Evolutionary conservation across 2,888 invertebrate genomes (phyloP).

Genomic region (Corythucha ciliata): DNA sequence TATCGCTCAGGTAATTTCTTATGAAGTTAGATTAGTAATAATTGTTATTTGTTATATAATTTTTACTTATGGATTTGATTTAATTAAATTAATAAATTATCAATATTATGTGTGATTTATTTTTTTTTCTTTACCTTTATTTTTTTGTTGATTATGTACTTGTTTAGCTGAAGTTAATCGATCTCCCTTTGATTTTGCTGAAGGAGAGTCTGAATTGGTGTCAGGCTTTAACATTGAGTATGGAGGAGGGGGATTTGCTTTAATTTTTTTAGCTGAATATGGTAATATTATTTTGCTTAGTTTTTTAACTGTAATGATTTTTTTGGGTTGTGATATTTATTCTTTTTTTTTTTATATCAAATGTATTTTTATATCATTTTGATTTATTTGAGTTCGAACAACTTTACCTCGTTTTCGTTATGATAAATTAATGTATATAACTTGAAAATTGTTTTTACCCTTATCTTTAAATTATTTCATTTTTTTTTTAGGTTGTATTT

Average conservation of each 20-base stretch:
- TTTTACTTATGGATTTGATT: not conserved
- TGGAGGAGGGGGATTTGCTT: constrained; percentile 56
- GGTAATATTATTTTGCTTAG: constrained; percentile 60
- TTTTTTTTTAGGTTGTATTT: constrained; percentile 50
- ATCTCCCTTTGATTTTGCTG: constrained; percentile 69
- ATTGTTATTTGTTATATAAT: not conserved
- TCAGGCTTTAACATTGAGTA: constrained; percentile 73
- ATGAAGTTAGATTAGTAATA: not conserved
- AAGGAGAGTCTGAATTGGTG: constrained; percentile 67
- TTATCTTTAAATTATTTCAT: constrained; percentile 6
- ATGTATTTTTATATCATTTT: constrained; percentile 48
- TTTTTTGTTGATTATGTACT: constrained; percentile 8
- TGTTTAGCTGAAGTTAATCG: constrained; percentile 61
- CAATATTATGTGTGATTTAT: constrained; percentile 3
- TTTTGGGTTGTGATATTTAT: constrained; percentile 48
- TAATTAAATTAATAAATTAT: constrained; percentile 2
- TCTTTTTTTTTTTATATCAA: constrained; percentile 48
- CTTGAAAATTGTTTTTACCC: constrained; percentile 1
- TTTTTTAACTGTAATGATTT: constrained; percentile 50
- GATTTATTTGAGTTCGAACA: constrained; percentile 56
- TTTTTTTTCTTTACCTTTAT: constrained; percentile 18
- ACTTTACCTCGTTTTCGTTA: constrained; percentile 44
- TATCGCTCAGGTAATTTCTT: too few relatives aligned
- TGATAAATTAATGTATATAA: constrained; percentile 44
- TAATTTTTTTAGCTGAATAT: constrained; percentile 57